A percentile compares a stretch with the other conserved stretches of the same genome.
phyloP scores from a whole-genome alignment of 2,888 invertebrate species.

The Dasypogon diadema region DNA sequence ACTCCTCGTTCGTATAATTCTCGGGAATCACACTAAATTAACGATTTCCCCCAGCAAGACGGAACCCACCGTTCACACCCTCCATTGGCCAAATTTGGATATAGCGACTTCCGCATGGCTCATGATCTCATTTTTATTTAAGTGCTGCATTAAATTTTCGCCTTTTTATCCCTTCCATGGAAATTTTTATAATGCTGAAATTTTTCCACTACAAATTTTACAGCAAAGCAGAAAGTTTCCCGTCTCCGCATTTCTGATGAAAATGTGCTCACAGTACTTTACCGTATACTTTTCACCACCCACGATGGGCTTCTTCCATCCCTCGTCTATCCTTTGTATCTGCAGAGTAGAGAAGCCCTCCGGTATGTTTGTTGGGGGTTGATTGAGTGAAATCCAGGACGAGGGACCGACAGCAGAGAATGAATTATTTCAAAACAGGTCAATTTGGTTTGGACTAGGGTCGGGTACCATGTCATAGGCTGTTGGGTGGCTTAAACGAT shows the following conservation, averaged over 20 bases:
- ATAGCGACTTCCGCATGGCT: no score
- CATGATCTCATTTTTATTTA: not conserved
- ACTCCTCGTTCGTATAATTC: no score
- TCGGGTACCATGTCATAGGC: conserved; percentile 28
- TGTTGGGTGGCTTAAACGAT: conserved; percentile 44
- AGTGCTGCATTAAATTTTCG: conserved; percentile 37
- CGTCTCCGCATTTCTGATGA: conserved; percentile 42
- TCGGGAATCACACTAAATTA: no score
- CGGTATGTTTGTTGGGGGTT: conserved; percentile 43
- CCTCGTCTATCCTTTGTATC: not conserved
- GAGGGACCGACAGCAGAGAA: conserved; percentile 32
- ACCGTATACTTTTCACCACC: not conserved
- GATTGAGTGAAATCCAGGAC: conserved; percentile 40
- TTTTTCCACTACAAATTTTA: conserved; percentile 27
- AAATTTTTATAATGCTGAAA: conserved; percentile 14
- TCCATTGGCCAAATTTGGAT: no score
- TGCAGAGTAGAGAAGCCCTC: conserved; percentile 28
- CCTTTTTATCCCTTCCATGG: conserved; percentile 35
- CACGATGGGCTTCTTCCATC: not conserved
- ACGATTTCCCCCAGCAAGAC: no score
- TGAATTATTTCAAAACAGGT: conserved; percentile 50
- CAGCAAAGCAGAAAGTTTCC: conserved; percentile 43
- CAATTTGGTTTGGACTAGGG: conserved; percentile 45
- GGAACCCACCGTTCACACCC: no score
- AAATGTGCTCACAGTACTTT: conserved; percentile 23